Conservation (phyloP, 2,113 vertebrate genomes). For the Cercocebus atys region DNA sequence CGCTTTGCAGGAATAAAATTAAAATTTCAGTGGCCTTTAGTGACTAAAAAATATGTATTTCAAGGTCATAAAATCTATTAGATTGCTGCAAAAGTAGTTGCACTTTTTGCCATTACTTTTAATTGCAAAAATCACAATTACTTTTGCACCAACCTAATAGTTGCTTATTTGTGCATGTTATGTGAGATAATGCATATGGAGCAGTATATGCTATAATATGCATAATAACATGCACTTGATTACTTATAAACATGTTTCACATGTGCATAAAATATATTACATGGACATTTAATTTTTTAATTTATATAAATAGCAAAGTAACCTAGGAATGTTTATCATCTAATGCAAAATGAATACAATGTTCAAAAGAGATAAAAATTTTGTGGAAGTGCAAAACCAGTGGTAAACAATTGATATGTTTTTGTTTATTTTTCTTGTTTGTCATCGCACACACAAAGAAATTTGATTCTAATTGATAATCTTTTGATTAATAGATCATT, state of each 20-base stretch:
- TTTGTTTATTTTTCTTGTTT: neutral
- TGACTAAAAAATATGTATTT: neutral
- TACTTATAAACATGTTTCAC: neutral
- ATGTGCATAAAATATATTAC: neutral
- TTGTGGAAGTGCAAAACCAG: neutral
- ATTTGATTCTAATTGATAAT: slow-evolving; percentile 41
- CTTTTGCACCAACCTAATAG: too few relatives aligned
- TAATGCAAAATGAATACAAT: slow-evolving; percentile 60
- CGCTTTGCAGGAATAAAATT: neutral
- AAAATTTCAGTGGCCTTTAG: neutral
- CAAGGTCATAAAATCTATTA: neutral
- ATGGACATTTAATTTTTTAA: neutral
- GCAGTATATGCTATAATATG: neutral
- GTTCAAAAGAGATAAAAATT: slow-evolving; percentile 40
- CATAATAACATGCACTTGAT: neutral
- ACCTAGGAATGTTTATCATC: slow-evolving; percentile 39
- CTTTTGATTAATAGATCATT: slow-evolving; percentile 54
- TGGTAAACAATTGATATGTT: slow-evolving; percentile 1
- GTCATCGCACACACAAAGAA: slow-evolving; percentile 50
- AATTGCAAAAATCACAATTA: too few relatives aligned
- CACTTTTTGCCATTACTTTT: too few relatives aligned
- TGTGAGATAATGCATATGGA: neutral
- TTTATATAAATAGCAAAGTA: slow-evolving; percentile 45
- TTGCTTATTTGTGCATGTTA: neutral
- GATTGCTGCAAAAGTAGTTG: too few relatives aligned